These are phyloP conservation scores for Archips xylosteana DNA, from an alignment of 2,888 invertebrate species.

Conservation along the genomic window DNA sequence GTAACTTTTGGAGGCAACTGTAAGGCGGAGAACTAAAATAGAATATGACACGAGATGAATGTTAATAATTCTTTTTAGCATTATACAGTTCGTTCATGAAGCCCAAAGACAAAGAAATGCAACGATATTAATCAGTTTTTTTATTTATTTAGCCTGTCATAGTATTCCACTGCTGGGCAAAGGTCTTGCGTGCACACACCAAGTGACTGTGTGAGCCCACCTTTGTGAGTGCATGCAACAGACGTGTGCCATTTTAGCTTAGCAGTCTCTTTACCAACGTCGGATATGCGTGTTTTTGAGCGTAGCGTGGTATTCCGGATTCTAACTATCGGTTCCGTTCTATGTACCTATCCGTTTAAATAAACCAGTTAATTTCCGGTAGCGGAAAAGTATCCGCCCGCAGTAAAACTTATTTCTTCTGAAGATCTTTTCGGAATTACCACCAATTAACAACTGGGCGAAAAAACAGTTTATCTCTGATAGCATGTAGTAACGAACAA, in stretches of 20 bases:
- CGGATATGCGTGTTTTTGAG: no score
- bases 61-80: neutral
- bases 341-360: neutral
- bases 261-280: no score
- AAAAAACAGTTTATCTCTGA: slow-evolving; percentile 44
- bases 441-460: slow-evolving; percentile 33
- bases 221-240: no score
- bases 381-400: slow-evolving; percentile 11
- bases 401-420: neutral
- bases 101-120: neutral
- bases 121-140: neutral
- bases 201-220: no score
- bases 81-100: neutral
- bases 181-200: no score
- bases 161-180: no score
- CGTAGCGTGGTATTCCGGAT: no score
- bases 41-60: neutral
- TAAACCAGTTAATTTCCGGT: neutral
- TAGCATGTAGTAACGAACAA: slow-evolving; percentile 41
- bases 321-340: no score
- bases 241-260: no score
- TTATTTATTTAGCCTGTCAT: no score
- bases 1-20: slow-evolving; percentile 21
- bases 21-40: neutral
- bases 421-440: slow-evolving; percentile 19